These are phyloP conservation scores for Pipistrellus pygmaeus DNA, from an alignment of 2,797 vertebrate species.

Conservation along the genomic window DNA sequence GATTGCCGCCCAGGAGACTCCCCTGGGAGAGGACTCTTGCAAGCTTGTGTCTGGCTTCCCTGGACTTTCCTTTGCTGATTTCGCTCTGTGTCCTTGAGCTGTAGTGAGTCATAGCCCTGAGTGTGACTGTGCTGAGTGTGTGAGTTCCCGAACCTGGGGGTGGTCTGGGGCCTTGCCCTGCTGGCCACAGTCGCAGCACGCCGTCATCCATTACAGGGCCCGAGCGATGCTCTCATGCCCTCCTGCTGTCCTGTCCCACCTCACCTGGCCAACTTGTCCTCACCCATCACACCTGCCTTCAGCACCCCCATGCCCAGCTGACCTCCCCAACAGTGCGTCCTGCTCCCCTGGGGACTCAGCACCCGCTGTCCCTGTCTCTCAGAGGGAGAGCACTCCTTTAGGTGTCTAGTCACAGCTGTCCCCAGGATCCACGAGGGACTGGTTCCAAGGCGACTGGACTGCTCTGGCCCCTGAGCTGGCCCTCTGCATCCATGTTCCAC, in stretches of 20 bases:
- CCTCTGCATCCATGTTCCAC: background rate
- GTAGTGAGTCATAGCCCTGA: background rate
- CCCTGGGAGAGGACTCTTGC: background rate
- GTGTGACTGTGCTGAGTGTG: background rate
- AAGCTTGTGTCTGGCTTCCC: rapidly evolving
- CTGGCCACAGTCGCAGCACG: background rate
- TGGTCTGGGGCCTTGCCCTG: background rate
- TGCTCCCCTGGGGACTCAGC: background rate
- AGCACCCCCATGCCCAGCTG: too few relatives aligned
- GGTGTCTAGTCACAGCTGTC: background rate
- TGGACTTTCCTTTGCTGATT: background rate
- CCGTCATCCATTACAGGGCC: rapidly evolving
- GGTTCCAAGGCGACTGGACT: background rate
- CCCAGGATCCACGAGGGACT: background rate
- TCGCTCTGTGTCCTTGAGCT: background rate
- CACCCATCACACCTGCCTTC: background rate
- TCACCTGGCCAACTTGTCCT: background rate
- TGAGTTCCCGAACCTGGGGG: background rate
- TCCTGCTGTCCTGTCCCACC: background rate
- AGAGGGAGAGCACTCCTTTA: background rate
- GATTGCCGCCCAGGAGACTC: background rate
- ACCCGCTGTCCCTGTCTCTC: rapidly evolving
- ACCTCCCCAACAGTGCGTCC: background rate
- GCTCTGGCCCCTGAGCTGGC: background rate
- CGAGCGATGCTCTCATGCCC: background rate